Base-by-base conservation (phyloP, 2,113 vertebrate genomes). In the Ailuropoda melanoleuca region DNA sequence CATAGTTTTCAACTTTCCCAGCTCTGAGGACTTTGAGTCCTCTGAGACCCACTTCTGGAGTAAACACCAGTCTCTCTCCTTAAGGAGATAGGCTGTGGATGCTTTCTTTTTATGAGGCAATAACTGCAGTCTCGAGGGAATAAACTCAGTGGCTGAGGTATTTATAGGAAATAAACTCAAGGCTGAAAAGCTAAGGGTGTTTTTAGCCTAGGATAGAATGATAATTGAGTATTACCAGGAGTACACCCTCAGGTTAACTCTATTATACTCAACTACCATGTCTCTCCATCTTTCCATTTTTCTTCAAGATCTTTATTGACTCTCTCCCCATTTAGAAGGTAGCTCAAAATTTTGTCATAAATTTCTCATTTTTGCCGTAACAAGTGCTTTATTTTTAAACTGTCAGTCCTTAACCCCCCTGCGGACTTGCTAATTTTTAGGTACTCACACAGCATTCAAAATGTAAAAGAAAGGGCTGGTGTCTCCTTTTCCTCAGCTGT, bases 81-180 rank as follows among this genome's bases (percentile, higher is more conserved):
- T 90, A 93, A 74, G 43, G 58, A 81, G 60, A 78, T 88, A 90
- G 80, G 74, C 64, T 87, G 68, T 83, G n/a, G 58, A 66, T 89
- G 60, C 64, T 96, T 97, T 87, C 81, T 88, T 96, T 97, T 94
- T 87, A 94, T 85, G 85, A 96, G 60, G 93, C 46, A 97, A 43
- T 98, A 95, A 94, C 95, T 93, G 43, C 53, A 83, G 72, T 50
- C 58, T 88, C 89, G 90, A 92, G 60, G 94, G 96, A 94, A 97
- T 94, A 96, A 95, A 97, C 60, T 78, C 43, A 89, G 77, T 24
- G 31, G 64, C 72, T 97, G 85, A 91, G 77, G 34, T 86, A 74
- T 97, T 95, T 97, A 70, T 91, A 93, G 85, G 89, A 98, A 91
- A 97, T 97, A 90, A 94, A 91, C 77, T 97, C 82, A 82, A 93